These are phyloP conservation scores for Blastobasis adustella DNA, from an alignment of 2,888 invertebrate species.

Conservation along the genomic window DNA sequence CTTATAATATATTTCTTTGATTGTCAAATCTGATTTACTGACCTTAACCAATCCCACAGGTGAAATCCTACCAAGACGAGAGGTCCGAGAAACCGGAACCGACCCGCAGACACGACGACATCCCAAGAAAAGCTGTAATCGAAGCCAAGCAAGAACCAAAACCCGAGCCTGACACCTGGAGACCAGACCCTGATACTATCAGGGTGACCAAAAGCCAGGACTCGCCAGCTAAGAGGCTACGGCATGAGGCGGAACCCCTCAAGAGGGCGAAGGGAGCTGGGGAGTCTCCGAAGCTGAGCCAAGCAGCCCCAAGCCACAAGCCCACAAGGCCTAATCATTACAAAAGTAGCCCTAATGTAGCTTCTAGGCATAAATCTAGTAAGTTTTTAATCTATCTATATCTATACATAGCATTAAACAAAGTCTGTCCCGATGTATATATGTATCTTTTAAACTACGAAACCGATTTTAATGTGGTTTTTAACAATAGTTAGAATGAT, in stretches of 20 bases:
- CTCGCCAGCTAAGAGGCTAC: conserved; percentile 59
- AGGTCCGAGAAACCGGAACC: conserved; percentile 38
- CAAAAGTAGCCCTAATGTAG: conserved; percentile 78
- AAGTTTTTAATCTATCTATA: too few relatives aligned
- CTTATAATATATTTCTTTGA: too few relatives aligned
- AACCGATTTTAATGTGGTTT: too few relatives aligned
- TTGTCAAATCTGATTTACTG: too few relatives aligned
- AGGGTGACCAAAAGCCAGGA: conserved; percentile 53
- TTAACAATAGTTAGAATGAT: too few relatives aligned
- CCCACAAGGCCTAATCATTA: conserved; percentile 65
- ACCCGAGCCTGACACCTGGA: conserved; percentile 36
- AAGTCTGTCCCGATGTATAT: too few relatives aligned
- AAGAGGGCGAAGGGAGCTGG: conserved; percentile 59
- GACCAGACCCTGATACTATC: conserved; percentile 63
- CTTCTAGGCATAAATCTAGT: conserved; percentile 64
- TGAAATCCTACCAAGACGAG: conserved; percentile 54
- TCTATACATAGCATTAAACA: too few relatives aligned
- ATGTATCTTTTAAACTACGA: too few relatives aligned
- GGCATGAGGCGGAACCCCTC: conserved; percentile 62
- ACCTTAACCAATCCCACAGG: conserved; percentile 24
- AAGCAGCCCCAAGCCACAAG: conserved; percentile 34
- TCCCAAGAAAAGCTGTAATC: conserved; percentile 31
- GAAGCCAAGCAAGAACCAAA: conserved; percentile 26
- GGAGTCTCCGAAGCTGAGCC: conserved; percentile 55
- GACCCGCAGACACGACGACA: conserved; percentile 42